Conservation (phyloP, 2,888 invertebrate species). For the Lapara coniferarum region DNA sequence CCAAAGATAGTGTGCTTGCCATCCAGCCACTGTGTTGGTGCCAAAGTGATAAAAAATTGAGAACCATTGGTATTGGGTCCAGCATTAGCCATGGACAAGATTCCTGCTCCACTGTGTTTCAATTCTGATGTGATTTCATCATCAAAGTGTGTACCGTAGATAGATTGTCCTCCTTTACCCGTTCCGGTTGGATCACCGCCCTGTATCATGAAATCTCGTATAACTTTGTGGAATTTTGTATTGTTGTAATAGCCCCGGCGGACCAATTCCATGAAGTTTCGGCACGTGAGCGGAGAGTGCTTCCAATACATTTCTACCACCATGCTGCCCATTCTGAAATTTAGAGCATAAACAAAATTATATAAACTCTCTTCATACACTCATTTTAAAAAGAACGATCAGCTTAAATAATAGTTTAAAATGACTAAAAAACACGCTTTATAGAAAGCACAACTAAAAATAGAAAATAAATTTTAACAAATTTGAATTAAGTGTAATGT, state of each 20-base stretch:
- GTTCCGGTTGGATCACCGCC: constrained; percentile 99
- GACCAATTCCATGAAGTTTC: constrained; percentile 97
- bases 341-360: neutral
- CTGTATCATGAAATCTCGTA: constrained; percentile 96
- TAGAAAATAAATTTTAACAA: no score
- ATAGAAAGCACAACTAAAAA: no score
- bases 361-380: no score
- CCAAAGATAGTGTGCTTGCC: constrained; percentile 99
- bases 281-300: constrained; percentile 98
- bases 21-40: constrained; percentile 98
- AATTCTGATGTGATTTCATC: constrained; percentile 97
- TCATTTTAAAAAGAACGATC: no score
- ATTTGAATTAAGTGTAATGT: no score
- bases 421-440: no score
- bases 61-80: constrained; percentile 98
- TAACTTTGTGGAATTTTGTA: constrained; percentile 97
- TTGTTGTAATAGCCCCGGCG: constrained; percentile 98
- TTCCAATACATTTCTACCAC: constrained; percentile 98
- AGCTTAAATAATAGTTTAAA: no score
- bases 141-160: constrained; percentile 97
- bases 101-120: constrained; percentile 96
- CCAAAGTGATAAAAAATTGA: constrained; percentile 98
- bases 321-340: constrained; percentile 94
- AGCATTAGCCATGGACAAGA: constrained; percentile 99
- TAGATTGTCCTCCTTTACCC: constrained; percentile 97